These are phyloP conservation scores for Paratilapia polleni DNA, from an alignment of 2,113 vertebrate genomes.

Conservation along the genomic window DNA sequence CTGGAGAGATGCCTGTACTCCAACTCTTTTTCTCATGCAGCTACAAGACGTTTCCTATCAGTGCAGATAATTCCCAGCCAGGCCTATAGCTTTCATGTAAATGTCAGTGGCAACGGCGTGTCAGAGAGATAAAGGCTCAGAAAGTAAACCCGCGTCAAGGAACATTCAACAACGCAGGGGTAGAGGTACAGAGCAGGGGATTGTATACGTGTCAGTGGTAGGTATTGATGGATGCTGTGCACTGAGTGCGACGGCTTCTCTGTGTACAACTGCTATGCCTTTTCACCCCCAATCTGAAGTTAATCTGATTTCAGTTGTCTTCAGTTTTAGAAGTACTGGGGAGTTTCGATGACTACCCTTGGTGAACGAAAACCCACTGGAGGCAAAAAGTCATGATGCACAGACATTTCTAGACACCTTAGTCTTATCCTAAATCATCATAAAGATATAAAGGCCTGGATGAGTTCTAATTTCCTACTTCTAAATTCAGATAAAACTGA, in stretches of 20 bases:
- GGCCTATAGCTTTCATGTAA: slow-evolving; percentile 70
- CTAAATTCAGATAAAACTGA: too few species aligned
- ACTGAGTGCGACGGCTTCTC: slow-evolving; percentile 5
- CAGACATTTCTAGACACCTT: slow-evolving; percentile 14
- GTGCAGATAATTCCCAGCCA: slow-evolving; percentile 59
- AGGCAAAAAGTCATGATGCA: neutral
- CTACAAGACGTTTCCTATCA: slow-evolving; percentile 56
- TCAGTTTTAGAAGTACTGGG: neutral
- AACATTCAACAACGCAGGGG: slow-evolving; percentile 41
- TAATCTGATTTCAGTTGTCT: slow-evolving; percentile 21
- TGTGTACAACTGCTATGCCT: neutral
- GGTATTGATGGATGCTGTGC: slow-evolving; percentile 46
- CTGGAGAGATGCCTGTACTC: slow-evolving; percentile 34
- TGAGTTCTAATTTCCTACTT: too few species aligned
- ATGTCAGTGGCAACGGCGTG: slow-evolving; percentile 65
- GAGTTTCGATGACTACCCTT: neutral
- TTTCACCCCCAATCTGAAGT: slow-evolving; percentile 25
- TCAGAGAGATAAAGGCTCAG: slow-evolving; percentile 65
- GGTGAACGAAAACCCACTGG: neutral
- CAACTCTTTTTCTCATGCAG: slow-evolving; percentile 48
- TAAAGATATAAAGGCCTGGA: too few species aligned
- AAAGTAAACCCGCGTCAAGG: slow-evolving; percentile 47
- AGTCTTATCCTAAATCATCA: too few species aligned
- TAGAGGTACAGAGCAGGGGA: slow-evolving; percentile 22
- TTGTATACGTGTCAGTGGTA: slow-evolving; percentile 36